Evolutionary conservation across 1,140 invertebrate species (phyloP).

Genomic region (Leucophenga varia): DNA sequence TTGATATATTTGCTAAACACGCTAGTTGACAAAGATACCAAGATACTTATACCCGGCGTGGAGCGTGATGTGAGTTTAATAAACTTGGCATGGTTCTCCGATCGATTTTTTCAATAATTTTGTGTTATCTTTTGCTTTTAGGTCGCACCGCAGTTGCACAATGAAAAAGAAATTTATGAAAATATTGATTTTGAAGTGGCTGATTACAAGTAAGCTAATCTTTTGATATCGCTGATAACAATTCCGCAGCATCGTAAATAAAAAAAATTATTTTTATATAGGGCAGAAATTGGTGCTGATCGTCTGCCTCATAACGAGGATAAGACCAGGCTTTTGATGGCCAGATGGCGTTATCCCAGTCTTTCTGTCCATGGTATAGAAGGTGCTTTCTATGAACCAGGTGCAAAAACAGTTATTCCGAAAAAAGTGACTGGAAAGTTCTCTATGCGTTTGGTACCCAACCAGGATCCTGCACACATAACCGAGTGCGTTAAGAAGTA

Average conservation of each 20-base stretch:
- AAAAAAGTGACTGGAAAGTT: conserved; percentile 95
- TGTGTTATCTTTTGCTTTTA: conserved; percentile 13
- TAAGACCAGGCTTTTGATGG: conserved; percentile 80
- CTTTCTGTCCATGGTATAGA: conserved; percentile 90
- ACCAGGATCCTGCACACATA: conserved; percentile 81
- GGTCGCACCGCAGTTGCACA: conserved; percentile 62
- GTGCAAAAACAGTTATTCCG: conserved; percentile 95
- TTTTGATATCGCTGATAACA: not conserved
- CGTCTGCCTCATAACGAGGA: conserved; percentile 74
- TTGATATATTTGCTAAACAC: conserved; percentile 80
- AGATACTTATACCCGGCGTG: conserved; percentile 79
- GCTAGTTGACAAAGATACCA: conserved; percentile 81
- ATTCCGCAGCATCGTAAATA: conserved; percentile 22
- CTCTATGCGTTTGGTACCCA: conserved; percentile 90
- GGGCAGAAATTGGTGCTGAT: conserved; percentile 69
- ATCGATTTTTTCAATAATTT: not conserved
- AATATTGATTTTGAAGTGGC: conserved; percentile 88
- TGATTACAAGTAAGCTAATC: conserved; percentile 67
- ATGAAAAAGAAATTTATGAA: conserved; percentile 78
- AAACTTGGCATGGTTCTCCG: not conserved
- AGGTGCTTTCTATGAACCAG: conserved; percentile 84
- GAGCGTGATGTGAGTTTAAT: conserved; percentile 66
- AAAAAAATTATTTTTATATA: conserved; percentile 30
- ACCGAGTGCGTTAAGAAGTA: conserved; percentile 74
- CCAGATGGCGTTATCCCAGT: conserved; percentile 87